Conservation (phyloP, 2,797 vertebrate genomes). For the Erethizon dorsatum region DNA sequence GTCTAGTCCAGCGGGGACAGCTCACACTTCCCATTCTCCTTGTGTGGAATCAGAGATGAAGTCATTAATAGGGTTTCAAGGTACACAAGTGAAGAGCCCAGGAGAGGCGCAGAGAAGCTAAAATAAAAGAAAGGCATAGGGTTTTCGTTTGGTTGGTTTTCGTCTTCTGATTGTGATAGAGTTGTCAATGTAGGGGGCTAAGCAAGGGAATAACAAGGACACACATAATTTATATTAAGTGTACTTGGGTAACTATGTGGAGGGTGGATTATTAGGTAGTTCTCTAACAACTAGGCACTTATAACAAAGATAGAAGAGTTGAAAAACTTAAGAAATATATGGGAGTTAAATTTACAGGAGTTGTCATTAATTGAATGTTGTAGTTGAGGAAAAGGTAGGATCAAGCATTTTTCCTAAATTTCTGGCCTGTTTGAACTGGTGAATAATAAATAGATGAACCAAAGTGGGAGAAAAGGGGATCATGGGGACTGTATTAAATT, state of each 20-base stretch:
- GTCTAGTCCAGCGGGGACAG: background rate
- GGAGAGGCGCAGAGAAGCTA: background rate
- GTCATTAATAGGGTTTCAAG: background rate
- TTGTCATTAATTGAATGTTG: slow-evolving; percentile 39
- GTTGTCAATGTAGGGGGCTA: background rate
- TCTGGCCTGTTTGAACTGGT: slow-evolving; percentile 19
- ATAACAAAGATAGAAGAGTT: background rate
- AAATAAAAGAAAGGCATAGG: background rate
- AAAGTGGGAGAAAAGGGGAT: background rate
- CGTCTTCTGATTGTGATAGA: background rate
- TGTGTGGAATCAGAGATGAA: background rate
- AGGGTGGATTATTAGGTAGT: background rate
- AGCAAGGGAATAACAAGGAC: background rate
- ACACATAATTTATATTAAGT: slow-evolving; percentile 44
- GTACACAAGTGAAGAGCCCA: background rate
- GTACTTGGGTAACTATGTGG: background rate
- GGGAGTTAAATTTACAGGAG: background rate
- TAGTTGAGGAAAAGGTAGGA: background rate
- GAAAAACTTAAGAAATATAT: slow-evolving; percentile 29
- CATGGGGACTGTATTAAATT: background rate
- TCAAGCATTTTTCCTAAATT: background rate
- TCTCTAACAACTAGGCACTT: background rate
- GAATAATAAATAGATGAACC: background rate
- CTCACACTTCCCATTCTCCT: background rate
- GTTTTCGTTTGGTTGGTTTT: background rate